These are phyloP conservation scores for Baronia brevicornis DNA, from an alignment of 2,888 invertebrate genomes.

Conservation along the genomic window DNA sequence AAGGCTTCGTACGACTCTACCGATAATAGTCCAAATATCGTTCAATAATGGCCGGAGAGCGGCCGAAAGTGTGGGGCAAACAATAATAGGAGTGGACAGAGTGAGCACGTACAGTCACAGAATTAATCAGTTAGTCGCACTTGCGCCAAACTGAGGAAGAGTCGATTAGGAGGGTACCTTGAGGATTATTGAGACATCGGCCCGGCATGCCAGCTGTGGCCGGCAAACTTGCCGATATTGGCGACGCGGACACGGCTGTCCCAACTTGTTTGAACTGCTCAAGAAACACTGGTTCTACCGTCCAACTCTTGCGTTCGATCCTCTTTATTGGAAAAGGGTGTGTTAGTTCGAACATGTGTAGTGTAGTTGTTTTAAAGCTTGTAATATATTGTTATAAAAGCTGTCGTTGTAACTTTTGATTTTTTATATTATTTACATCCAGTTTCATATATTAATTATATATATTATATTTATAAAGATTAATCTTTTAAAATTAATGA, in stretches of 20 bases:
- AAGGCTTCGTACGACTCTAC: constrained; percentile 32
- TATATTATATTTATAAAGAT: no score
- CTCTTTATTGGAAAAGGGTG: constrained; percentile 23
- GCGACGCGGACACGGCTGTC: constrained; percentile 47
- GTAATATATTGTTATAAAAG: no score
- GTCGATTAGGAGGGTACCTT: constrained; percentile 73
- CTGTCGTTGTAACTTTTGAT: no score
- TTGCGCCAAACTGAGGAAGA: constrained; percentile 69
- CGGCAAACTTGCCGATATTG: constrained; percentile 65
- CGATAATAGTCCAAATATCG: constrained; percentile 65
- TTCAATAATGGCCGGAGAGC: constrained; percentile 58
- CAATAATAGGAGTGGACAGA: constrained; percentile 54
- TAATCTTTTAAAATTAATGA: no score
- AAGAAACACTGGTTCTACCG: constrained; percentile 48
- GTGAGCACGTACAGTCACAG: constrained; percentile 61
- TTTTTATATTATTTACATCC: no score
- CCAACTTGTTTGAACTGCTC: constrained; percentile 68
- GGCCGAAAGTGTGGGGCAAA: constrained; percentile 56
- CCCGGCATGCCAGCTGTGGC: constrained; percentile 65
- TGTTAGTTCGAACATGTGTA: constrained; percentile 7
- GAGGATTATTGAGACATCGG: constrained; percentile 73
- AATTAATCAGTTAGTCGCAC: constrained; percentile 75
- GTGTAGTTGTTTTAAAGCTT: no score
- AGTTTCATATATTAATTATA: not conserved
- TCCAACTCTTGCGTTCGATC: constrained; percentile 62